phyloP scores from a whole-genome alignment of 2,113 vertebrate species.

The Oreochromis aureus region DNA sequence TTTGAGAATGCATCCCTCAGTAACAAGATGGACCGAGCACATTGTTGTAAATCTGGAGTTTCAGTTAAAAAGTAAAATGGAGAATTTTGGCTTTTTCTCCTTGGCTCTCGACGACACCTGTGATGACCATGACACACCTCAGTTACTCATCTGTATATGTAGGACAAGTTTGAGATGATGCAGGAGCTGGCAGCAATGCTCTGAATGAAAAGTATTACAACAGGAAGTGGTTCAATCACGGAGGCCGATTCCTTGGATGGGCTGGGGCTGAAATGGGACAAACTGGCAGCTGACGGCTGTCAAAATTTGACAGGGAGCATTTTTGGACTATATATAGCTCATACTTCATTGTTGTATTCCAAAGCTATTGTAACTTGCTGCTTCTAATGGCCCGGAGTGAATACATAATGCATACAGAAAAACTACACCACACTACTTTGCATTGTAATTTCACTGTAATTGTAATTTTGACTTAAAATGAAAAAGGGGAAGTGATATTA shows the following conservation, averaged over 20 bases:
- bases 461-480: neutral
- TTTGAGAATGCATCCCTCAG: neutral
- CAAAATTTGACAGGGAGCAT: neutral
- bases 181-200: neutral
- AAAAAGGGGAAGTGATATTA: neutral
- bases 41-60: neutral
- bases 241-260: neutral
- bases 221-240: neutral
- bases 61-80: neutral
- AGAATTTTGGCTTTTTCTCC: neutral
- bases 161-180: neutral
- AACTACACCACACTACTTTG: neutral
- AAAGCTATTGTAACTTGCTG: neutral
- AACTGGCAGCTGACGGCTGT: neutral
- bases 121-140: neutral
- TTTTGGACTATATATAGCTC: neutral
- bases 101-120: accelerated
- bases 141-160: neutral
- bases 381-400: accelerated
- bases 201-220: neutral
- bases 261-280: neutral
- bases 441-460: neutral
- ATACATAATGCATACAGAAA: neutral
- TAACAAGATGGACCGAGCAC: neutral
- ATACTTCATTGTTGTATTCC: neutral